phyloP scores from a whole-genome alignment of 2,797 vertebrate genomes.

The Rhadinocentrus ornatus region DNA sequence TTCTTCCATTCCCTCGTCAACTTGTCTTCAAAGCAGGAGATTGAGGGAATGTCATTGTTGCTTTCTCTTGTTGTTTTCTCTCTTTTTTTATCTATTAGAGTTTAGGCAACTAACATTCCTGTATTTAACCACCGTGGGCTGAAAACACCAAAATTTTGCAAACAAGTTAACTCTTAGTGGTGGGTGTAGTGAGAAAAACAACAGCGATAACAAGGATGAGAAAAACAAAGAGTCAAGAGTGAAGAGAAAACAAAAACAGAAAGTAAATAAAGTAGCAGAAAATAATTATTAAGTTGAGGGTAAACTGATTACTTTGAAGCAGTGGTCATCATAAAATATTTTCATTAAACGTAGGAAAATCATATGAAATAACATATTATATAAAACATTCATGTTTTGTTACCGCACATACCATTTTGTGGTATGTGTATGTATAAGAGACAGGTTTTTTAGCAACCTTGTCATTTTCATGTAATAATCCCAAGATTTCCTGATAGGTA shows the following conservation, averaged over 20 bases:
- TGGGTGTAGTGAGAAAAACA: slow-evolving; percentile 53
- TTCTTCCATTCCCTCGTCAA: not conserved
- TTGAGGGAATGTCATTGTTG: slow-evolving; percentile 39
- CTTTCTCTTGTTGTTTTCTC: slow-evolving; percentile 4
- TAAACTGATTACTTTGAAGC: slow-evolving; percentile 2
- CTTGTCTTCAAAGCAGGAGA: slow-evolving; percentile 23
- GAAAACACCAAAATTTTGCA: slow-evolving; percentile 45
- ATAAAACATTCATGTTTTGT: too few relatives aligned
- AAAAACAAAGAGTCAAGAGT: slow-evolving; percentile 12
- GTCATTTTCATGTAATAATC: too few relatives aligned
- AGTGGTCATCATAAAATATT: not conserved
- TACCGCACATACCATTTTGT: too few relatives aligned
- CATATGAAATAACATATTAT: too few relatives aligned
- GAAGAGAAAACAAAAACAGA: not conserved
- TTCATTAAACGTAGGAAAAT: not conserved
- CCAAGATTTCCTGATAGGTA: too few relatives aligned
- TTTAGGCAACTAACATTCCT: slow-evolving; percentile 26
- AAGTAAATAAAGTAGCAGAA: slow-evolving; percentile 10
- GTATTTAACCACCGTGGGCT: slow-evolving; percentile 49
- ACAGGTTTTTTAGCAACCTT: too few relatives aligned
- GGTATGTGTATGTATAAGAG: too few relatives aligned
- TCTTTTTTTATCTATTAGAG: slow-evolving; percentile 13
- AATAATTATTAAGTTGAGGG: slow-evolving; percentile 3
- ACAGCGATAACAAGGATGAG: slow-evolving; percentile 23
- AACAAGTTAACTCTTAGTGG: slow-evolving; percentile 47